Percentiles rank a stretch among this genome's conserved stretches.
phyloP scores from a whole-genome alignment of 2,888 invertebrate genomes.

The Patella depressa region DNA sequence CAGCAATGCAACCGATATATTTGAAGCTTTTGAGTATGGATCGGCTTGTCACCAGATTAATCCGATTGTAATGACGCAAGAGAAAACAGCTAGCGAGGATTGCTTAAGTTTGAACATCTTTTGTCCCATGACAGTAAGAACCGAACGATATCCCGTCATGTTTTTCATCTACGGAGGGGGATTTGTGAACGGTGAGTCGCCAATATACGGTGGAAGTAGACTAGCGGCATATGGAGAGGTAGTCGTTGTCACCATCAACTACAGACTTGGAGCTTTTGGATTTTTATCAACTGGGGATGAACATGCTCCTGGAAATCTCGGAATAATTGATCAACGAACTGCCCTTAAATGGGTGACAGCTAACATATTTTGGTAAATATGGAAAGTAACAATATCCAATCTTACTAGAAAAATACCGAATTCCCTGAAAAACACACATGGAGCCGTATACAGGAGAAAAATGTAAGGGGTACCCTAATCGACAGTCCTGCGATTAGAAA shows the following conservation, averaged over 20 bases:
- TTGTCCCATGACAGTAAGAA: conserved; percentile 30
- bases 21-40: conserved; percentile 86
- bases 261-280: conserved; percentile 49
- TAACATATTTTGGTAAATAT: too few relatives aligned
- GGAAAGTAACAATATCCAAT: too few relatives aligned
- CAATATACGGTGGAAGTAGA: conserved; percentile 42
- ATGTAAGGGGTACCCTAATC: too few relatives aligned
- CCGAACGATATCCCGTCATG: conserved; percentile 35
- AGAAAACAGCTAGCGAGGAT: conserved; percentile 40
- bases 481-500: too few relatives aligned
- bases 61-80: too few relatives aligned
- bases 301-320: conserved; percentile 52
- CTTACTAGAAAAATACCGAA: too few relatives aligned
- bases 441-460: too few relatives aligned
- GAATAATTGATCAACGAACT: conserved; percentile 51
- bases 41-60: conserved; percentile 83
- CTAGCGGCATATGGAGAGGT: conserved; percentile 41
- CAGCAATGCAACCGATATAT: conserved; percentile 73
- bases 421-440: too few relatives aligned
- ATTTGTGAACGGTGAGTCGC: conserved; percentile 42
- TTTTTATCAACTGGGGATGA: conserved; percentile 52
- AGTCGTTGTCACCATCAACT: conserved; percentile 50
- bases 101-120: conserved; percentile 53
- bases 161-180: conserved; percentile 48
- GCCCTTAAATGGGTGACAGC: conserved; percentile 53